Percentiles rank a stretch among this genome's conserved stretches.
Evolutionary conservation across 2,113 vertebrate genomes (phyloP).

Genomic region (Pionites leucogaster): DNA sequence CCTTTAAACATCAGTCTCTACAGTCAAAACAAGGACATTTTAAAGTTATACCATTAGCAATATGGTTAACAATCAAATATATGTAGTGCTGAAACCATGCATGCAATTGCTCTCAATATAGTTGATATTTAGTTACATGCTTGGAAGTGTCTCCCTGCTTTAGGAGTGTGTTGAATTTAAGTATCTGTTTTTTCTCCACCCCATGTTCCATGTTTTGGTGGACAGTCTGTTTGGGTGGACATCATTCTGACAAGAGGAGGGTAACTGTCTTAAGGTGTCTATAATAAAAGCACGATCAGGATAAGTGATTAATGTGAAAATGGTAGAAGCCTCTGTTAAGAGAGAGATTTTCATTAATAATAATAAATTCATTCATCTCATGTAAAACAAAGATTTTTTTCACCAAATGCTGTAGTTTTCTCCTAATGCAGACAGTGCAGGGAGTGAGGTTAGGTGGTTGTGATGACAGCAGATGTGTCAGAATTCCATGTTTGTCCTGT

Average conservation of each 20-base stretch:
- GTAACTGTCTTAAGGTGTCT: background rate
- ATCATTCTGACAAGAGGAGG: background rate
- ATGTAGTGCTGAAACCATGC: background rate
- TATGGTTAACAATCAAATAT: background rate
- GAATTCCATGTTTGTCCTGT: background rate
- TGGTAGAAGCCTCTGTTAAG: background rate
- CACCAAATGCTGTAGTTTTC: constrained; percentile 3
- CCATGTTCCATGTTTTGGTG: background rate
- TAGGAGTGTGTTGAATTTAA: background rate
- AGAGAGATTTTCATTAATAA: background rate
- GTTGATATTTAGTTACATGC: background rate
- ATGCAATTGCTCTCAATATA: background rate
- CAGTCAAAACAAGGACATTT: background rate
- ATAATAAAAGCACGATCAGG: background rate
- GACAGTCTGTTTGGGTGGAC: background rate
- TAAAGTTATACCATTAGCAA: background rate
- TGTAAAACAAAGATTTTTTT: background rate
- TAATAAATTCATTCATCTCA: background rate
- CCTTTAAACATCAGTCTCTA: background rate
- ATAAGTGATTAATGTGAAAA: background rate
- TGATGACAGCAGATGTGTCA: constrained; percentile 6
- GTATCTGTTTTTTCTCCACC: background rate
- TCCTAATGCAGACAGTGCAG: background rate
- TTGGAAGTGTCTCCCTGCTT: background rate
- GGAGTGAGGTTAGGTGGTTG: constrained; percentile 33